Evolutionary conservation across 2,888 invertebrate species (phyloP).

Genomic region (Mellilla xanthometata): DNA sequence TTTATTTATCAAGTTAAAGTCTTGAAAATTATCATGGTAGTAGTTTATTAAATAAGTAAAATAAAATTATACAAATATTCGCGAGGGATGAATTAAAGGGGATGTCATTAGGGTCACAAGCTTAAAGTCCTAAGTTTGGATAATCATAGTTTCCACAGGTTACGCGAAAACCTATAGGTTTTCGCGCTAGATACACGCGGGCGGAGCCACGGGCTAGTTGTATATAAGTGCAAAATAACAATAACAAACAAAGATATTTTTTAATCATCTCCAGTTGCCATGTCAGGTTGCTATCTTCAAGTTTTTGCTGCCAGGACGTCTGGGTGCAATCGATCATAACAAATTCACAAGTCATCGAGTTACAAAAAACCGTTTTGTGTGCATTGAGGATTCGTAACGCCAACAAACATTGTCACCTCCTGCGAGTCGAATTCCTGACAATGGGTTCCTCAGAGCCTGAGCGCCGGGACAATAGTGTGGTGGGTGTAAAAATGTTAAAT

Average conservation of each 20-base stretch:
- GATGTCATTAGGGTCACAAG: no score
- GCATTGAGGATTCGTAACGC: conserved; percentile 67
- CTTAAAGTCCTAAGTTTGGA: no score
- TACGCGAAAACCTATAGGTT: no score
- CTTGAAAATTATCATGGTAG: no score
- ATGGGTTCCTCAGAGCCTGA: conserved; percentile 67
- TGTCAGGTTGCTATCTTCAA: conserved; percentile 55
- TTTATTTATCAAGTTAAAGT: no score
- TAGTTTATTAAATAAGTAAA: no score
- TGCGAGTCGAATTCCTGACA: conserved; percentile 69
- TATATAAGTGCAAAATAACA: no score
- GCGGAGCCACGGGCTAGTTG: no score
- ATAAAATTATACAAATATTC: no score
- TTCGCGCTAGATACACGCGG: no score
- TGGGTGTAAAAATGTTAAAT: conserved; percentile 77
- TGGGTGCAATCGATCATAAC: conserved; percentile 74
- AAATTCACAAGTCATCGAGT: conserved; percentile 82
- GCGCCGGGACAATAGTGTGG: conserved; percentile 62
- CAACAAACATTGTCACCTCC: conserved; percentile 79
- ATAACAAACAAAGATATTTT: neutral
- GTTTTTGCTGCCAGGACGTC: conserved; percentile 46
- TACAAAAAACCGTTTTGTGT: conserved; percentile 73
- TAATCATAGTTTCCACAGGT: no score
- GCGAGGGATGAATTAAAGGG: no score
- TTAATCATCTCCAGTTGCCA: conserved; percentile 19